Evolutionary conservation across 2,888 invertebrate genomes (phyloP).

Genomic region (Noctua pronuba): DNA sequence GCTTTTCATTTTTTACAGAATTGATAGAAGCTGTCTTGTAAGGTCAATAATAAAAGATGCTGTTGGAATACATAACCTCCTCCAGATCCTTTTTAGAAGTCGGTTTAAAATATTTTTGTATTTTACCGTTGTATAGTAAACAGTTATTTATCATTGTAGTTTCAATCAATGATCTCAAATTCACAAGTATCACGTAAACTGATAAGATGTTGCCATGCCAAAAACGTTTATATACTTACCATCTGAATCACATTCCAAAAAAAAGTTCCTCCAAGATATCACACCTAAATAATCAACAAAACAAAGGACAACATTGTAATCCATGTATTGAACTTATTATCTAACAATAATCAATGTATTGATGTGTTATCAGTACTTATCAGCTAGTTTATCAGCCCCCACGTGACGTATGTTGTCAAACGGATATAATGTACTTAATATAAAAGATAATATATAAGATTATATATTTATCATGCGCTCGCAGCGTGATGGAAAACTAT

Average conservation of each 20-base stretch:
- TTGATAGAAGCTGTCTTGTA: too few species aligned
- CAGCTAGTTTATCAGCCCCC: slow-evolving; percentile 34
- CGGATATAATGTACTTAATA: slow-evolving; percentile 28
- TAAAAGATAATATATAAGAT: slow-evolving; percentile 24
- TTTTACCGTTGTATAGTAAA: not conserved
- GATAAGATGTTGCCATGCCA: slow-evolving; percentile 24
- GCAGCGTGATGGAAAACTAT: slow-evolving; percentile 58
- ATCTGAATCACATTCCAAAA: slow-evolving; percentile 38
- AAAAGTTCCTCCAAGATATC: not conserved
- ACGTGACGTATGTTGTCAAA: slow-evolving; percentile 43
- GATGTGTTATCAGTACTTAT: slow-evolving; percentile 44
- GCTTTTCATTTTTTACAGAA: too few species aligned
- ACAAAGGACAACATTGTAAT: slow-evolving; percentile 30
- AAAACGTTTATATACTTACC: not conserved
- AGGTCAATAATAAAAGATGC: too few species aligned
- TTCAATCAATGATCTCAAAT: not conserved
- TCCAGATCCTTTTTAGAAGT: too few species aligned
- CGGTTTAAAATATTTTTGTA: too few species aligned
- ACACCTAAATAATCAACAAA: slow-evolving; percentile 25
- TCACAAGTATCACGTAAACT: not conserved
- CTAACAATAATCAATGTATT: slow-evolving; percentile 50
- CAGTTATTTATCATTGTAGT: not conserved
- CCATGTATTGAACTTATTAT: slow-evolving; percentile 43
- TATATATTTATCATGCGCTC: slow-evolving; percentile 29
- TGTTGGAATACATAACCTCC: too few species aligned